Evolutionary conservation across 2,797 vertebrate genomes (phyloP), one percentile per base, ranked within the genome.

Genomic region (Neomorphus geoffroyi): DNA sequence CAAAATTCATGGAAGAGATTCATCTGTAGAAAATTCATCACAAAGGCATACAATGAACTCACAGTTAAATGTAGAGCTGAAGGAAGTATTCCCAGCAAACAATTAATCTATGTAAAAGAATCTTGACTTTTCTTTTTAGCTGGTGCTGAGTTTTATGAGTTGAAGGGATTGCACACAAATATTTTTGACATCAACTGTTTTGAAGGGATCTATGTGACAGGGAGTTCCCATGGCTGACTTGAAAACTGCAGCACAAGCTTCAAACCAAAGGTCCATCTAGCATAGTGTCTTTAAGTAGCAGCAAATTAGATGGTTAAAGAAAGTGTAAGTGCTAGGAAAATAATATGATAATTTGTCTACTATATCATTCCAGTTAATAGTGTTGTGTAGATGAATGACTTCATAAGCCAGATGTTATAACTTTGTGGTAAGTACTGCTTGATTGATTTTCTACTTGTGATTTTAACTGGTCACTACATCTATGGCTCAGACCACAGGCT

Each of bases 351-450:
- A 88, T 94, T 94, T 94, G 69, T 85, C 89, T 91, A 53, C 75
- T 74, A 9, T 80, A 74, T 89, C 48, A 82, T 85, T 85, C 48
- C 41, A 66, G 21, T 16, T 86, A 88, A 56, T 64, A 89, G 13
- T 56, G 30, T 48, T 3, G 0, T 85, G 48, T 43, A 85, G 92
- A 80, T 93, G 92, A 94, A 71, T 80, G 67, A 92, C 64, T 87
- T 74, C 94, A 61, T 94, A 80, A 93, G 15, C 65, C 94, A 96
- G 75, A 88, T 92, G 90, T 92, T 93, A 62, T 71, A 80, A 88
- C 69, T 92, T 67, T 80, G 80, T 82, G 87, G 79, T 94, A 91
- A 88, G 74, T 62, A 71, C 26, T 86, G 65, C 71, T 80, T 91
- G 85, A 95, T 18, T 86, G 74, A 93, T 93, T 93, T 92, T 92